phyloP scores from a whole-genome alignment of 2,888 invertebrate genomes.

The Cataglyphis albicans region DNA sequence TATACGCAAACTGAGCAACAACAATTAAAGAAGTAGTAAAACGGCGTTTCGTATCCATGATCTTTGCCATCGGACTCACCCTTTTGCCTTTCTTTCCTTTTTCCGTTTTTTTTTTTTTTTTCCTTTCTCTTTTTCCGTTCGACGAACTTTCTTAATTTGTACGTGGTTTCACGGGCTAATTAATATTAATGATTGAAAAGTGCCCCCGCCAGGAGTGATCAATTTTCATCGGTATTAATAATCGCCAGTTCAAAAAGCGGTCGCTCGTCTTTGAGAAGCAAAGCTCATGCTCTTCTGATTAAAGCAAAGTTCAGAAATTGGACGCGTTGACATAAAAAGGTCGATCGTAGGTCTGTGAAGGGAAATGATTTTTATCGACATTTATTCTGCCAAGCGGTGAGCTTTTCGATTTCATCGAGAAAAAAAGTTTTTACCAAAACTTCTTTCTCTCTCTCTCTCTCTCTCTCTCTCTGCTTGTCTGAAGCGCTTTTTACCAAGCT shows the following conservation, averaged over 20 bases:
- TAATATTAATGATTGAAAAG: constrained; percentile 82
- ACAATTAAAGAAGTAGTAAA: constrained; percentile 8
- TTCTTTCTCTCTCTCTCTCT: neutral
- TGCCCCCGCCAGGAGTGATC: constrained; percentile 75
- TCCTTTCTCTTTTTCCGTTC: constrained; percentile 16
- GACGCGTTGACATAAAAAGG: constrained; percentile 46
- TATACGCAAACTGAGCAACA: constrained; percentile 42
- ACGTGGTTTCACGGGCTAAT: constrained; percentile 74
- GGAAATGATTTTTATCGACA: constrained; percentile 54
- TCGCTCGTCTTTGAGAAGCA: constrained; percentile 48
- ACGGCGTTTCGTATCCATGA: neutral
- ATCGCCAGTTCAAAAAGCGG: constrained; percentile 60
- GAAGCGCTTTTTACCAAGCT: constrained; percentile 32
- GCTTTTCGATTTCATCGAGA: constrained; percentile 40
- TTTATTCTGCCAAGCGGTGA: constrained; percentile 40
- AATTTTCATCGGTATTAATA: constrained; percentile 79
- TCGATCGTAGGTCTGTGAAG: constrained; percentile 40
- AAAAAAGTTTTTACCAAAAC: constrained; percentile 47
- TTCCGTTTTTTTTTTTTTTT: neutral
- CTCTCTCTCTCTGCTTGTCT: neutral
- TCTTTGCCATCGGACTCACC: constrained; percentile 4
- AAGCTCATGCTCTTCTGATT: constrained; percentile 47
- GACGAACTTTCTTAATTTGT: constrained; percentile 77
- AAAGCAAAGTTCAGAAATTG: constrained; percentile 48
- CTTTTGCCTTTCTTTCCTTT: neutral